Conservation (phyloP, 2,888 invertebrate species). For the Euphydryas editha region DNA sequence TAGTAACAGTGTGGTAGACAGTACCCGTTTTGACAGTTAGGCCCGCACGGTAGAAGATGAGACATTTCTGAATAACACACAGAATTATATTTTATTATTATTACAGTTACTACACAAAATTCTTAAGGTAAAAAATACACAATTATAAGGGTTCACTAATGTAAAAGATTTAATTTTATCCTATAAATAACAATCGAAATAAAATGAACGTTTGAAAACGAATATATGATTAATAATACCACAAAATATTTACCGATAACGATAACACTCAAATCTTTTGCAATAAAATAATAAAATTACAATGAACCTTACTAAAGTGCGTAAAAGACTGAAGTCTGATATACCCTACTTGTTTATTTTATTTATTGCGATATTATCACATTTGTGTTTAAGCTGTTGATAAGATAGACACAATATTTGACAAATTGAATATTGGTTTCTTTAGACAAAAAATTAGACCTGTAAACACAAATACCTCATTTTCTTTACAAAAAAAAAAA, state of each 20-base stretch:
- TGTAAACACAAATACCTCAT: too few relatives aligned
- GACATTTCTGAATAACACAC: conserved; percentile 28
- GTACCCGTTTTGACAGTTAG: conserved; percentile 31
- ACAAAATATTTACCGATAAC: neutral
- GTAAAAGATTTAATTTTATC: too few relatives aligned
- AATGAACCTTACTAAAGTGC: conserved; percentile 6
- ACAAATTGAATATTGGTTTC: neutral
- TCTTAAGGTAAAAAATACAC: neutral
- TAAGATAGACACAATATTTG: conserved; percentile 5
- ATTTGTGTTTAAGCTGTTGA: conserved; percentile 5
- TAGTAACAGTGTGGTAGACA: conserved; percentile 38
- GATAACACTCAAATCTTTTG: neutral
- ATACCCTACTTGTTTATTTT: conserved; percentile 20
- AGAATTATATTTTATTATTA: too few relatives aligned
- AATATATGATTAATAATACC: neutral
- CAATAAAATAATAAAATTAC: neutral
- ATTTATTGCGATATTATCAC: conserved; percentile 24
- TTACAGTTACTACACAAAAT: neutral
- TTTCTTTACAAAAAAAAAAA: too few relatives aligned
- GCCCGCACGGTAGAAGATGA: conserved; percentile 35
- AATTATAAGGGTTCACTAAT: neutral
- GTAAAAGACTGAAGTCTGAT: conserved; percentile 15
- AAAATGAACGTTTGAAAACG: neutral
- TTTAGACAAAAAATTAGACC: too few relatives aligned
- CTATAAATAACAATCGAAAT: neutral